These are phyloP conservation scores for Drosophila paranaensis DNA, from an alignment of 2,888 invertebrate species.

Conservation along the genomic window DNA sequence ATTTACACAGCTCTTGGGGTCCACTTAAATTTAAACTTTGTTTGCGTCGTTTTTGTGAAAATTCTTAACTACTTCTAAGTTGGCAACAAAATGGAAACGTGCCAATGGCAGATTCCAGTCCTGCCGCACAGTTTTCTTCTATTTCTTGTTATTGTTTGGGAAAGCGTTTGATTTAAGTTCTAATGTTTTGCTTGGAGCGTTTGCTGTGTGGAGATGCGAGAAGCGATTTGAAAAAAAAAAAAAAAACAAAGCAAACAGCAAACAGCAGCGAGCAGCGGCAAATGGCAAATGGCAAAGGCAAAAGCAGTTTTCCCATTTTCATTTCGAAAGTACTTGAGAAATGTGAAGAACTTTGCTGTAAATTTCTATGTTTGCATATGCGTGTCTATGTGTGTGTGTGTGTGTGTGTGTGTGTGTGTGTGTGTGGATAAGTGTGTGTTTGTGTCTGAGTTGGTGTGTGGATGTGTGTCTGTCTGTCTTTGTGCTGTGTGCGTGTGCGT, in stretches of 20 bases:
- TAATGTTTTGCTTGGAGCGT: slow-evolving; percentile 43
- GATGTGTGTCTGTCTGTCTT: slow-evolving; percentile 15
- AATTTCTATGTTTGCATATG: slow-evolving; percentile 21
- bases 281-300: slow-evolving; percentile 40
- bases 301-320: slow-evolving; percentile 48
- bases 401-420: not conserved
- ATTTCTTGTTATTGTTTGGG: slow-evolving; percentile 10
- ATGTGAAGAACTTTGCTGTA: slow-evolving; percentile 50
- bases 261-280: slow-evolving; percentile 31
- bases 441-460: slow-evolving; percentile 3
- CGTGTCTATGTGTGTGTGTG: not conserved
- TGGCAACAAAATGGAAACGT: slow-evolving; percentile 26
- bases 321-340: slow-evolving; percentile 55
- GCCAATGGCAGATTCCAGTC: slow-evolving; percentile 27
- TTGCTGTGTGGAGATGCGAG: slow-evolving; percentile 44
- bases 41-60: slow-evolving; percentile 5
- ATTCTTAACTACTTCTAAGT: slow-evolving; percentile 36
- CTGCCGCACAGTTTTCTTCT: slow-evolving; percentile 12
- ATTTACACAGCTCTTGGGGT: slow-evolving; percentile 10
- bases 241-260: slow-evolving; percentile 57
- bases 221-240: slow-evolving; percentile 54
- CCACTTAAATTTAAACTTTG: slow-evolving; percentile 19
- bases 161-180: slow-evolving; percentile 47
- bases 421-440: not conserved
- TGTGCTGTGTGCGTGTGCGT: slow-evolving; percentile 16